Conservation (phyloP, 2,797 vertebrate genomes). For the Pogonophryne albipinna region DNA sequence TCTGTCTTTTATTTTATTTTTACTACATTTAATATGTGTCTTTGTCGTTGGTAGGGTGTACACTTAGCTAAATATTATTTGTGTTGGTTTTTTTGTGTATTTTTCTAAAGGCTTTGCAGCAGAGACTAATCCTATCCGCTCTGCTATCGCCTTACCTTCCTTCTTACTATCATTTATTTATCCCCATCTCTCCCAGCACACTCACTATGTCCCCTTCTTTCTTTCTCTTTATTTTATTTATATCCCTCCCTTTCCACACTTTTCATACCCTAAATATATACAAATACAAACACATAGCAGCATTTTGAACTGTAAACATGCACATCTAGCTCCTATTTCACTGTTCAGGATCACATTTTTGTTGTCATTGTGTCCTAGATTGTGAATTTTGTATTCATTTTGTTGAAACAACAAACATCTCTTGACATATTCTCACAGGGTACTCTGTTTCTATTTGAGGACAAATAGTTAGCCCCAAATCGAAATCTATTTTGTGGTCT, state of each 20-base stretch:
- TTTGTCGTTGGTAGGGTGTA: constrained; percentile 21
- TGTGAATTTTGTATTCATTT: background rate
- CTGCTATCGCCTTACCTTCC: constrained; percentile 67
- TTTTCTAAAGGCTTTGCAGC: constrained; percentile 58
- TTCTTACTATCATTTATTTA: constrained; percentile 69
- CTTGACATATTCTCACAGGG: background rate
- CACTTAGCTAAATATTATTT: constrained; percentile 6
- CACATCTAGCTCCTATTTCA: constrained; percentile 7
- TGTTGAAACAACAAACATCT: background rate
- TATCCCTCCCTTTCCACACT: constrained; percentile 4
- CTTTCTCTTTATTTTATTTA: constrained; percentile 2
- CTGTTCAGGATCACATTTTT: background rate
- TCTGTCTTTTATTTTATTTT: constrained; percentile 21
- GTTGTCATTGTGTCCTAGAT: background rate
- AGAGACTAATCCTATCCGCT: constrained; percentile 75
- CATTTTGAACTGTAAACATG: constrained; percentile 15
- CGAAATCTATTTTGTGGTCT: background rate
- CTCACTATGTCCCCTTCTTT: background rate
- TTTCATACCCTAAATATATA: constrained; percentile 13
- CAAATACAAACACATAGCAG: constrained; percentile 3
- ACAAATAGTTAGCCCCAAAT: background rate
- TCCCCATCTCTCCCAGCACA: constrained; percentile 40
- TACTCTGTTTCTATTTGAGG: background rate
- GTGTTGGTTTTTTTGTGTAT: constrained; percentile 40
- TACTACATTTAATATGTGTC: constrained; percentile 32